Base-by-base conservation (phyloP, 2,113 vertebrate species). In the Psittacula cyanocephala region DNA sequence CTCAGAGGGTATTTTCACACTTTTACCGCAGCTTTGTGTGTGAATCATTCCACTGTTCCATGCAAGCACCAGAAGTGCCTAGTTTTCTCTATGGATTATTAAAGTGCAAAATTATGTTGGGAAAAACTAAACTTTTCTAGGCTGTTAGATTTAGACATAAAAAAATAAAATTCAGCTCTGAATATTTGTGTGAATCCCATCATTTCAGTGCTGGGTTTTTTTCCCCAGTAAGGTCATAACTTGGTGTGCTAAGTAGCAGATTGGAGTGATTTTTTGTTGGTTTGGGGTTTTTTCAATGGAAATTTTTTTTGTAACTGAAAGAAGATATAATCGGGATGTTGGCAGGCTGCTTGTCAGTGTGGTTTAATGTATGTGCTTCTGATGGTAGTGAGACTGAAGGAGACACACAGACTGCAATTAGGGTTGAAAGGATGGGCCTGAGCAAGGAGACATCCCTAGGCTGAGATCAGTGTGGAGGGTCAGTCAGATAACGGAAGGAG, bases 41-140 rank as follows among this genome's bases (percentile, higher is more conserved):
- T 83, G 20, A 43, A 63, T 77, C 20, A 10, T 39, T 91, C 68
- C 77, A 69, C 52, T 55, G 68, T 90, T 90, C 64, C 62, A 33
- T 84, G 65, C 86, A 96, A 76, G 87, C 60, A 75, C 91, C 63
- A 55, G 16, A 94, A 95, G 74, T 65, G 23, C 46, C 70, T 88
- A 16, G 9, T 91, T 96, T 82, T 68, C 72, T 87, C 96, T 88
- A 69, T 91, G 85, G 70, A 75, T 96, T 85, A 94, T 81, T 91
- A 94, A 94, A 68, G 91, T 83, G 55, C 59, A 94, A 91, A 96
- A 93, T 89, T 86, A 20, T 59, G 10, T 88, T 89, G 65, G 71
- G 50, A 75, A 75, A 94, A 96, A 89, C 47, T n/a, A 62, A 93
- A 74, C 33, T 81, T 28, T 75, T 63, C 28, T 81, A 52, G 41